Evolutionary conservation across 2,888 invertebrate genomes (phyloP), one percentile per base, ranked within the genome.

Genomic region (Automeris io): DNA sequence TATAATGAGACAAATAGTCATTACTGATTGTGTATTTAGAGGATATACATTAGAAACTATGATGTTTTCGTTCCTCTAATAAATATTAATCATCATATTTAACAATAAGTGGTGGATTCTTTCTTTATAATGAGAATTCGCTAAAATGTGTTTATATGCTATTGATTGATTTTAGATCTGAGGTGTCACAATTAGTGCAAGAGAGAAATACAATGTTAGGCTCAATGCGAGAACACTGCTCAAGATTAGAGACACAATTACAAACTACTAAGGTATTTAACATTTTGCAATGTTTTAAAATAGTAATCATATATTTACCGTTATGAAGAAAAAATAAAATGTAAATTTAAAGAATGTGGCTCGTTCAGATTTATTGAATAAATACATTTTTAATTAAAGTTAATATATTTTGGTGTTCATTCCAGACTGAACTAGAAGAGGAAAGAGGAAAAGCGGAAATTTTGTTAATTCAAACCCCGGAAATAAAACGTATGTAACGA

Each of bases 211-310:
- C 70, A 1, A 79, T 83, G 72, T 42, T 83, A 18, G 62, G 70
- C 0, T 78, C 83, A 0, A 80, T 85, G 80, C 61, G 73, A 36
- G 82, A 83, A 39, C 77, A 83, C 45, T 82, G 79, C 43, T 56
- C 77, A 1, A 57, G 73, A 5, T 43, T 85, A 11, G 86, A 85
- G 46, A 55, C 74, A 16, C 76, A 85, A 47, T 55, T 85, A 9
- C 70, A 77, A 2, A 51, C 60, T 0, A 56, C 76, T 18, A 73
- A 72, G 70, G 83, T 83, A 59, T 4, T 4, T 29, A 29, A 21
- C 31, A 5, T 5, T 7, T 21, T 33, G 12, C 5, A 9, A 9
- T 32, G 7, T 6, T 18, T 16, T 2, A 7, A 31, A 6, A 25
- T 9, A 12, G 9, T 12, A 9, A 9, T 9, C 11, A 18, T n/a